phyloP scores from a whole-genome alignment of 2,888 invertebrate species.

The Lasioglossum marginatum region DNA sequence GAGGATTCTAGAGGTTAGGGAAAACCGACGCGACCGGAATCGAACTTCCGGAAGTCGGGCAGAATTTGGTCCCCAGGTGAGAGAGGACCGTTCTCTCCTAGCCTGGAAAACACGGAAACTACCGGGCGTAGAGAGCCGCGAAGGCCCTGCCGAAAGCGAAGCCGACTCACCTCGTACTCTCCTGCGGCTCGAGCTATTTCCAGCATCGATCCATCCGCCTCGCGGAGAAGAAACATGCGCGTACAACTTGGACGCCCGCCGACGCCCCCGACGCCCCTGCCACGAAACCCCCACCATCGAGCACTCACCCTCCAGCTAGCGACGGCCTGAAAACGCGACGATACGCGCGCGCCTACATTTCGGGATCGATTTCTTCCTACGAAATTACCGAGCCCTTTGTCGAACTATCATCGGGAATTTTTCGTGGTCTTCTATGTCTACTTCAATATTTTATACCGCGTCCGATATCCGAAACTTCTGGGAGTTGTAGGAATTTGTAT shows the following conservation, averaged over 20 bases:
- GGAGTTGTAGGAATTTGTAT: not conserved
- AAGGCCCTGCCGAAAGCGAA: conserved; percentile 79
- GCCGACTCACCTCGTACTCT: conserved; percentile 82
- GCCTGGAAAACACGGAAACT: conserved; percentile 28
- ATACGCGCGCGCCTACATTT: conserved; percentile 3
- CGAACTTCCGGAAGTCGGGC: not conserved
- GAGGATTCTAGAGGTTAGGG: not conserved
- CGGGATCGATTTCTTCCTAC: conserved; percentile 19
- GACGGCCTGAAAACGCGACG: conserved; percentile 35
- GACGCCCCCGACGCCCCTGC: conserved; percentile 41
- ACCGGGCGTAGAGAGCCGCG: conserved; percentile 64
- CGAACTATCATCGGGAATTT: not conserved
- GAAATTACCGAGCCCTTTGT: conserved; percentile 1
- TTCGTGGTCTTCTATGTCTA: not conserved
- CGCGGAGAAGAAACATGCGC: conserved; percentile 72
- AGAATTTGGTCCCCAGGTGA: not conserved
- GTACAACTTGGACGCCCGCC: conserved; percentile 52
- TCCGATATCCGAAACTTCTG: not conserved
- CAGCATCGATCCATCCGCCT: conserved; percentile 83
- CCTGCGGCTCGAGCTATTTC: conserved; percentile 81
- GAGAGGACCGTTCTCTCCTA: not conserved
- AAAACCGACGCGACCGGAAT: not conserved
- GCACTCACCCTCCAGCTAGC: conserved; percentile 34
- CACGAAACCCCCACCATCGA: not conserved
- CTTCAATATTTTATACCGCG: not conserved